Percentiles rank a stretch among this genome's conserved stretches.
Evolutionary conservation across 2,797 vertebrate genomes (phyloP).

Genomic region (Ctenopoma kingsleyae): DNA sequence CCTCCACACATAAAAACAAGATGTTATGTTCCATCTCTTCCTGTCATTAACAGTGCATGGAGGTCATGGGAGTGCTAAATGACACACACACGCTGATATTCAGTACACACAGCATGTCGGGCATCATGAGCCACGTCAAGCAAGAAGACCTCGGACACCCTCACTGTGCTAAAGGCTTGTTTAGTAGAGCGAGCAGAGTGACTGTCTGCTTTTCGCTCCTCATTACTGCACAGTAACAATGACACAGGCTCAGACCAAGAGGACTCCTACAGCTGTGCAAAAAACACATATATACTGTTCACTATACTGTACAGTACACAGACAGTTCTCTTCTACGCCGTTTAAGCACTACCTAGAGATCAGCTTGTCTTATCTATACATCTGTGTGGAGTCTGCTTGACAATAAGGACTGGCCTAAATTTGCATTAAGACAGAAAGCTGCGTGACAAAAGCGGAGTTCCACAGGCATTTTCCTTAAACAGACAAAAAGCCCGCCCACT

Average conservation of each 20-base stretch:
- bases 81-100: constrained; percentile 34
- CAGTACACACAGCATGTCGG: constrained; percentile 40
- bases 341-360: constrained; percentile 25
- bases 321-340: constrained; percentile 16
- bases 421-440: constrained; percentile 33
- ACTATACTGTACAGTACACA: background rate
- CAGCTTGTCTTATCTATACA: constrained; percentile 28
- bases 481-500: constrained; percentile 47
- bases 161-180: constrained; percentile 60
- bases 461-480: constrained; percentile 36
- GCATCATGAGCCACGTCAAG: constrained; percentile 46
- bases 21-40: constrained; percentile 49
- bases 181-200: constrained; percentile 48
- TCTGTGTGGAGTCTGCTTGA: constrained; percentile 24
- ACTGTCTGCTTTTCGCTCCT: constrained; percentile 57
- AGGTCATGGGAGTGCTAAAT: constrained; percentile 36
- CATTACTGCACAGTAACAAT: constrained; percentile 59
- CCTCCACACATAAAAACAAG: constrained; percentile 39
- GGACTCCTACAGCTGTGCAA: background rate
- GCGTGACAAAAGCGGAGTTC: constrained; percentile 43
- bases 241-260: constrained; percentile 42
- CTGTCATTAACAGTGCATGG: constrained; percentile 42
- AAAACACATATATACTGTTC: constrained; percentile 7
- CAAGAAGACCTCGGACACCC: constrained; percentile 55
- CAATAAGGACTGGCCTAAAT: constrained; percentile 26